Conservation (phyloP, 2,888 invertebrate species). For the Cephus nigrinus region DNA sequence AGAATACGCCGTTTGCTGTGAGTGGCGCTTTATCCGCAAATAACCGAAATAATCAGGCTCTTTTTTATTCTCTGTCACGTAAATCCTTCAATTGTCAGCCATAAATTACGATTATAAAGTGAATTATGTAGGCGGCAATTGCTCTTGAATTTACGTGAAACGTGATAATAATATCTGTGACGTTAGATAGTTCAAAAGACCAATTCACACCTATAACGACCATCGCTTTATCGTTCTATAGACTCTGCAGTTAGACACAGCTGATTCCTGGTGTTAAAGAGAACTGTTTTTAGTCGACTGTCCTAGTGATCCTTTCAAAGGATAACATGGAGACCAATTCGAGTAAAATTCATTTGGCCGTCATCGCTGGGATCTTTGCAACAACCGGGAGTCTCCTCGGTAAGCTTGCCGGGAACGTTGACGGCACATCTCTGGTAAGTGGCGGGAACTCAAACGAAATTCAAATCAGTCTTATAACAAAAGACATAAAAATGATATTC, state of each 20-base stretch:
- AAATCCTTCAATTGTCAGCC: too few relatives aligned
- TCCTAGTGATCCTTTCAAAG: not conserved
- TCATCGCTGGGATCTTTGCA: conserved; percentile 73
- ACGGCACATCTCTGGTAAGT: conserved; percentile 39
- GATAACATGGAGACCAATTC: not conserved
- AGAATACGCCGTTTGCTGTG: too few relatives aligned
- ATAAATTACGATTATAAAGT: too few relatives aligned
- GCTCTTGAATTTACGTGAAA: too few relatives aligned
- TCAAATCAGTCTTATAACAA: too few relatives aligned
- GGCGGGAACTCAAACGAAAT: conserved; percentile 20
- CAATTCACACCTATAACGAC: not conserved
- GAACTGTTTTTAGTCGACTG: not conserved
- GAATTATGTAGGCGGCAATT: too few relatives aligned
- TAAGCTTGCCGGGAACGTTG: conserved; percentile 70
- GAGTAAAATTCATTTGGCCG: conserved; percentile 62
- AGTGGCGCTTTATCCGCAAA: too few relatives aligned
- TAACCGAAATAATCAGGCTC: too few relatives aligned
- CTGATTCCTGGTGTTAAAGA: not conserved
- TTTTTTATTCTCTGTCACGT: too few relatives aligned
- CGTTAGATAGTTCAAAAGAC: not conserved
- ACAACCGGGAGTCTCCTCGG: conserved; percentile 74
- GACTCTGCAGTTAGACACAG: too few relatives aligned
- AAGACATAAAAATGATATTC: too few relatives aligned
- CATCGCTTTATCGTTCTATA: not conserved
- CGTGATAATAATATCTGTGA: not conserved